Conservation (phyloP, 1,140 invertebrate species). For the Pseudachorutes palmiensis region DNA sequence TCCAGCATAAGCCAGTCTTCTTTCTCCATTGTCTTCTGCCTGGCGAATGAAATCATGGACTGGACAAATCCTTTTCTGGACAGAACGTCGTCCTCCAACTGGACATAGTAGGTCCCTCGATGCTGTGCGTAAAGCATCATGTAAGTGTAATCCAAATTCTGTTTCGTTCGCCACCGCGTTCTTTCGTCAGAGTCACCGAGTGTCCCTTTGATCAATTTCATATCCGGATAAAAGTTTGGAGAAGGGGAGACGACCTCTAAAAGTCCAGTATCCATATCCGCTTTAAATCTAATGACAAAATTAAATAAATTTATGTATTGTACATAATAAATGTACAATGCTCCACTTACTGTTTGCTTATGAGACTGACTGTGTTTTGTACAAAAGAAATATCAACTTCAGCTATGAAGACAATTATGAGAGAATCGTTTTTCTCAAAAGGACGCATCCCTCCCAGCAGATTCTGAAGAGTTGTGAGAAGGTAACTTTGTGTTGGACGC, state of each 20-base stretch:
- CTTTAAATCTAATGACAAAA: conserved; percentile 55
- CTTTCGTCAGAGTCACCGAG: conserved; percentile 80
- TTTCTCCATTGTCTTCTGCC: conserved; percentile 63
- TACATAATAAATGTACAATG: too few relatives aligned
- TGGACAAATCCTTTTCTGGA: conserved; percentile 76
- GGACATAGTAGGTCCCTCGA: conserved; percentile 49
- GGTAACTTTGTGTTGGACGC: conserved; percentile 77
- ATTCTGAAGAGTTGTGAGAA: conserved; percentile 79
- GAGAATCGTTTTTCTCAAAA: conserved; percentile 64
- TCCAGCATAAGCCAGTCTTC: conserved; percentile 87
- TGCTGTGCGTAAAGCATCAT: conserved; percentile 88
- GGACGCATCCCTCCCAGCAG: conserved; percentile 69
- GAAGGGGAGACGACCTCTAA: conserved; percentile 84
- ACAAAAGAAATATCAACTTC: conserved; percentile 49
- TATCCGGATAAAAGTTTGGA: conserved; percentile 78
- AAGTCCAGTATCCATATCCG: conserved; percentile 66
- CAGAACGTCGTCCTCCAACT: conserved; percentile 93
- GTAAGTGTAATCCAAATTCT: conserved; percentile 92
- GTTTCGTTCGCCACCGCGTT: conserved; percentile 90
- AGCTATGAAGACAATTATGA: conserved; percentile 85
- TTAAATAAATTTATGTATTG: not conserved
- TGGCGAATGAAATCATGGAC: conserved; percentile 79
- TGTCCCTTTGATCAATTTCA: conserved; percentile 60
- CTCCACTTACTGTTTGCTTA: conserved; percentile 60
- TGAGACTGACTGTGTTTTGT: conserved; percentile 42